Percentiles rank a stretch among this genome's conserved stretches.
Conservation (phyloP, 1,140 invertebrate genomes). For the Dendroctonus valens region DNA sequence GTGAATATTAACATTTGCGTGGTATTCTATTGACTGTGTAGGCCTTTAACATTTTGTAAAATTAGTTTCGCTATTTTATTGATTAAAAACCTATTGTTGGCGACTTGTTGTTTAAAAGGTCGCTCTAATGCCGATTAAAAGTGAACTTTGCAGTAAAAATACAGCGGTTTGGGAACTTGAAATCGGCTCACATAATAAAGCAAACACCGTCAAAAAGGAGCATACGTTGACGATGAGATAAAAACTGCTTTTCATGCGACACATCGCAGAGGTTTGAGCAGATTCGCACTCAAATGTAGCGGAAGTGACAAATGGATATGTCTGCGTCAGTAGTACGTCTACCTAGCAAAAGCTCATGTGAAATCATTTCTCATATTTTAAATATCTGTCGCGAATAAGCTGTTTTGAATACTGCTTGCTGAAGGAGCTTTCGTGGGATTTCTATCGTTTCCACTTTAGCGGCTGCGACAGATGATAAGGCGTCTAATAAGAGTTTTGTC, state of each 20-base stretch:
- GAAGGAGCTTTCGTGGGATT: neutral
- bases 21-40: too few relatives aligned
- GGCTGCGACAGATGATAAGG: too few relatives aligned
- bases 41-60: too few relatives aligned
- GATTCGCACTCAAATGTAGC: constrained; percentile 24
- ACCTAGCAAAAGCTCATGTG: neutral
- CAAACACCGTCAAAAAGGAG: neutral
- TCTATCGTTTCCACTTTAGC: too few relatives aligned
- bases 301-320: constrained; percentile 27
- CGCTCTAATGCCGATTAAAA: too few relatives aligned
- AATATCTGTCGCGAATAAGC: neutral
- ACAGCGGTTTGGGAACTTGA: too few relatives aligned
- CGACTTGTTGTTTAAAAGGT: too few relatives aligned
- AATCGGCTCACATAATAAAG: neutral
- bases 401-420: neutral
- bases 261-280: constrained; percentile 13
- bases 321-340: constrained; percentile 14
- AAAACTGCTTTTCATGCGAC: constrained; percentile 12
- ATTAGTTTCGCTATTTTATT: too few relatives aligned
- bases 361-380: constrained; percentile 10
- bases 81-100: too few relatives aligned
- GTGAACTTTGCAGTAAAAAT: too few relatives aligned
- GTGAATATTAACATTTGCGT: too few relatives aligned
- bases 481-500: too few relatives aligned
- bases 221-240: neutral